Percentiles rank a stretch among this genome's conserved stretches.
Evolutionary conservation across 2,888 invertebrate species (phyloP).

Genomic region (Mechanitis messenoides): DNA sequence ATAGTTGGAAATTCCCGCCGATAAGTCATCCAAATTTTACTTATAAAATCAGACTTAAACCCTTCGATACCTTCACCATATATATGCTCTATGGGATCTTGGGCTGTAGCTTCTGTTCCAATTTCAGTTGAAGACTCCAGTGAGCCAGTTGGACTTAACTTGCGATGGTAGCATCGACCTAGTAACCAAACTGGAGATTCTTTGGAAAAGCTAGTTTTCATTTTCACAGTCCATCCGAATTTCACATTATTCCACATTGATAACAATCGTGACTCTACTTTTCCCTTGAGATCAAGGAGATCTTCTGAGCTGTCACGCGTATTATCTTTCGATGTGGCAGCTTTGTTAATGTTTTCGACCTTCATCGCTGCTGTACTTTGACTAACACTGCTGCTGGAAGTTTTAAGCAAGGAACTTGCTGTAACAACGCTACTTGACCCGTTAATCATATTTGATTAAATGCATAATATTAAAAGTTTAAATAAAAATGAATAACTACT

Average conservation of each 20-base stretch:
- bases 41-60: conserved; percentile 89
- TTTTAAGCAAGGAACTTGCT: conserved; percentile 44
- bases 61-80: conserved; percentile 84
- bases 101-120: conserved; percentile 77
- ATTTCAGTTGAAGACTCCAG: conserved; percentile 77
- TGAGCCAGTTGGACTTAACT: conserved; percentile 78
- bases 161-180: conserved; percentile 88
- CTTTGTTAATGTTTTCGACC: conserved; percentile 40
- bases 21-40: conserved; percentile 92
- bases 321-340: conserved; percentile 48
- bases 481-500: conserved; percentile 3
- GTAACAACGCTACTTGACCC: conserved; percentile 48
- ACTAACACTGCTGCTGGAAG: conserved; percentile 41
- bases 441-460: conserved; percentile 47
- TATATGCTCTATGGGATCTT: conserved; percentile 75
- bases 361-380: conserved; percentile 43
- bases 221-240: conserved; percentile 89
- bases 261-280: conserved; percentile 87
- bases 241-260: conserved; percentile 96
- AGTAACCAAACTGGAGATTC: conserved; percentile 92
- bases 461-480: conserved; percentile 12
- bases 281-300: conserved; percentile 79
- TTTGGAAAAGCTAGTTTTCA: conserved; percentile 85
- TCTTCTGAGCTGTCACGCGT: conserved; percentile 61
- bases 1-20: conserved; percentile 89